A percentile compares a stretch with the other conserved stretches of the same genome.
These are phyloP conservation scores for Drosophila parthenogenetica DNA, from an alignment of 2,888 invertebrate genomes.

Conservation along the genomic window DNA sequence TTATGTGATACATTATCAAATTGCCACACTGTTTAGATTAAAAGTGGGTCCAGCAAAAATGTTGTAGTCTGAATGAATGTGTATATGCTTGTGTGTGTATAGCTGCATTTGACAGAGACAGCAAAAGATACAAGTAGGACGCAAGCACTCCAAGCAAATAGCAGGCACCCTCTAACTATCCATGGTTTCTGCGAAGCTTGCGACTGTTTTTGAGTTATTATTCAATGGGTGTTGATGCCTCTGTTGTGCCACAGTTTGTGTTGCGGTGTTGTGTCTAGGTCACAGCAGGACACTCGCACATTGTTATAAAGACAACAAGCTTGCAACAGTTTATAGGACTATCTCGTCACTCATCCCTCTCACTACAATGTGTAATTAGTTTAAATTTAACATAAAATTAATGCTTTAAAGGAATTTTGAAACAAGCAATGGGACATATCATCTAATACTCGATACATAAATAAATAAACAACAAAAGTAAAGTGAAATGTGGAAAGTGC, in stretches of 20 bases:
- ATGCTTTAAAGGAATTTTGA: conserved; percentile 58
- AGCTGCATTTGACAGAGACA: conserved; percentile 70
- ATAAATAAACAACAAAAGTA: conserved; percentile 57
- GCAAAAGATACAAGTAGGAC: conserved; percentile 62
- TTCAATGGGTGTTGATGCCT: conserved; percentile 65
- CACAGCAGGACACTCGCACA: conserved; percentile 69
- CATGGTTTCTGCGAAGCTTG: conserved; percentile 31
- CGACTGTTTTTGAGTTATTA: conserved; percentile 84
- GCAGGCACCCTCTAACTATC: conserved; percentile 44
- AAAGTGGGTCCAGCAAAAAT: conserved; percentile 68
- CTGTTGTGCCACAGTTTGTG: conserved; percentile 1
- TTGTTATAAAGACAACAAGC: conserved; percentile 47
- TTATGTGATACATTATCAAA: too few relatives aligned
- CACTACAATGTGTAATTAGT: conserved; percentile 53
- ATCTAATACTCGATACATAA: conserved; percentile 41
- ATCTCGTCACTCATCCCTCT: background rate
- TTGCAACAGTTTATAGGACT: conserved; percentile 62
- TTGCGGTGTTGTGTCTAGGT: conserved; percentile 41
- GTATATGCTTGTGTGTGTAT: conserved; percentile 27
- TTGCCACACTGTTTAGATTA: conserved; percentile 49
- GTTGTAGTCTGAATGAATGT: conserved; percentile 40
- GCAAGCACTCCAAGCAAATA: conserved; percentile 76
- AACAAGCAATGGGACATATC: background rate
- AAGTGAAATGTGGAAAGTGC: conserved; percentile 54
- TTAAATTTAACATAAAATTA: conserved; percentile 50